Evolutionary conservation across 1,140 invertebrate species (phyloP).

Genomic region (Linepithema humile): DNA sequence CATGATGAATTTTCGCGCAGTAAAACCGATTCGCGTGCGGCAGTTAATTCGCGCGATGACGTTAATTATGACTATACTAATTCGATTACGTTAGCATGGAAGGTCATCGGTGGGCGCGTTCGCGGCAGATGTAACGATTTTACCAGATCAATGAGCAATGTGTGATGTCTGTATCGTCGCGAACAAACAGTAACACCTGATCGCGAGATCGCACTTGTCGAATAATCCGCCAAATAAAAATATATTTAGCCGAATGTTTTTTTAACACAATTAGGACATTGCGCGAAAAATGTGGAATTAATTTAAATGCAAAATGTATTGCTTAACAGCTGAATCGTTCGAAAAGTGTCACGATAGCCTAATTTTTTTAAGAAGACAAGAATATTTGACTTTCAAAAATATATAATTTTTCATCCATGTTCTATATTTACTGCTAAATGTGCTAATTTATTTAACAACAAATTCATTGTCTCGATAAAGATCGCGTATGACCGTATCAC

Average conservation of each 20-base stretch:
- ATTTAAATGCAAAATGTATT: not conserved
- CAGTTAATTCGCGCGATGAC: conserved; percentile 51
- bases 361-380: not conserved
- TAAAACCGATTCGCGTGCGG: conserved; percentile 17
- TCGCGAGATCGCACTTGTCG: not conserved
- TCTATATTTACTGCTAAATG: not conserved
- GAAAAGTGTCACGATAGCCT: not conserved
- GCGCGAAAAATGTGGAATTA: not conserved
- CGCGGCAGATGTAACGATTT: conserved; percentile 37
- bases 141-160: conserved; percentile 25
- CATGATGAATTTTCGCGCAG: conserved; percentile 21
- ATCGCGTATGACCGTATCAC: not conserved
- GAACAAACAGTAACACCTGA: not conserved
- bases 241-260: not conserved
- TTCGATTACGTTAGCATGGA: conserved; percentile 36
- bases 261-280: not conserved
- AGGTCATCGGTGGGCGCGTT: conserved; percentile 18
- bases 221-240: conserved; percentile 3
- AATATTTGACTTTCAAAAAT: not conserved
- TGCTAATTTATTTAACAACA: not conserved
- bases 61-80: conserved; percentile 42
- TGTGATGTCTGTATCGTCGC: conserved; percentile 9
- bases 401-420: too few relatives aligned
- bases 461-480: not conserved
- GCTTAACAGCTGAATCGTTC: not conserved